Evolutionary conservation across 1,140 invertebrate species (phyloP).

Genomic region (Ganaspis sp.): DNA sequence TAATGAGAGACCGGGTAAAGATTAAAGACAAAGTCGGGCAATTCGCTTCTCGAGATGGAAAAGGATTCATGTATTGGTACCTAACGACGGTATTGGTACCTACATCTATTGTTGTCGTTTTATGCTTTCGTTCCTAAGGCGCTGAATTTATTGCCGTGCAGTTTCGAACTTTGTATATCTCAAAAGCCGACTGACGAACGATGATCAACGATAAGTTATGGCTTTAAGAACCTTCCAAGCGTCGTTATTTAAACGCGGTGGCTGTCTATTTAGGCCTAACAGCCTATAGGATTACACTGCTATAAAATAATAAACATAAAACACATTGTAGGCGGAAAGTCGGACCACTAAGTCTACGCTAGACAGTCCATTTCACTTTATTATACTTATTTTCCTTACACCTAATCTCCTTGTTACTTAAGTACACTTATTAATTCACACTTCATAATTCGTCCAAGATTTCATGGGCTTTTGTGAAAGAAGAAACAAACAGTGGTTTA

Average conservation of each 20-base stretch:
- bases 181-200: constrained; percentile 68
- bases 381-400: constrained; percentile 1
- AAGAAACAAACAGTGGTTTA: too few relatives aligned
- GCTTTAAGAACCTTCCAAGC: constrained; percentile 68
- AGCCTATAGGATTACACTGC: constrained; percentile 68
- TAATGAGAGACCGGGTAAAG: constrained; percentile 24
- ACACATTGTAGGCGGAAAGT: constrained; percentile 56
- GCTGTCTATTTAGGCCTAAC: constrained; percentile 69
- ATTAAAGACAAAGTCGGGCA: constrained; percentile 32
- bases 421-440: background rate
- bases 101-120: constrained; percentile 60
- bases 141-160: constrained; percentile 69
- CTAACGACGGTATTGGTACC: constrained; percentile 46
- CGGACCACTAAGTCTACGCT: background rate
- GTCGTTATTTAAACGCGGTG: constrained; percentile 69
- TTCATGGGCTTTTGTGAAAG: background rate
- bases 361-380: background rate
- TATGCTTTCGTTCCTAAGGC: constrained; percentile 67
- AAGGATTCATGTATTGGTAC: constrained; percentile 23
- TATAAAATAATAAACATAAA: constrained; percentile 75
- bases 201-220: constrained; percentile 73
- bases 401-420: background rate
- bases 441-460: background rate
- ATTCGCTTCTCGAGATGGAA: constrained; percentile 36
- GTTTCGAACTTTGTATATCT: constrained; percentile 67